phyloP scores from a whole-genome alignment of 2,888 invertebrate genomes.

The Drosophila siamana region DNA sequence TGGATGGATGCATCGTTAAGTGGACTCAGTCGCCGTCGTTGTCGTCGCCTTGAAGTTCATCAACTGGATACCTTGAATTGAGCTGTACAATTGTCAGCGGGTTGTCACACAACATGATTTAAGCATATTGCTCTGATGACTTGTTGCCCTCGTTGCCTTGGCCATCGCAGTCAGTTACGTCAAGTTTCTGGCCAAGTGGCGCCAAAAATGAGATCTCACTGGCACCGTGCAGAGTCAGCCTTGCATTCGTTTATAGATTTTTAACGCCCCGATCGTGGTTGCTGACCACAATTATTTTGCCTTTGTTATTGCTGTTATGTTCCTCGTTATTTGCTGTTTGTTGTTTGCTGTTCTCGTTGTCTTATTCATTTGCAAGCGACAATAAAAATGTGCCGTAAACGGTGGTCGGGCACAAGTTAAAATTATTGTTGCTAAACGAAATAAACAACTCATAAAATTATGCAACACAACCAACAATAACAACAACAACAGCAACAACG shows the following conservation, averaged over 20 bases:
- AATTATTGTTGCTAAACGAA: conserved; percentile 68
- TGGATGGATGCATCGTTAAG: conserved; percentile 8
- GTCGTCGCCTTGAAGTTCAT: conserved; percentile 11
- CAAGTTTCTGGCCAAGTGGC: conserved; percentile 50
- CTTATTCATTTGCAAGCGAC: conserved; percentile 56
- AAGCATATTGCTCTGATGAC: conserved; percentile 37
- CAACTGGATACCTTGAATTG: conserved; percentile 40
- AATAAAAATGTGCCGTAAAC: conserved; percentile 60
- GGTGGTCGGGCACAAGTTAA: conserved; percentile 47
- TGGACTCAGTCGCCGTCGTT: conserved; percentile 24
- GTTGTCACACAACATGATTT: conserved; percentile 77
- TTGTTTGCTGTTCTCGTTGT: conserved; percentile 21
- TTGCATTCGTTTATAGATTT: conserved; percentile 56
- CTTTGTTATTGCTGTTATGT: conserved; percentile 9
- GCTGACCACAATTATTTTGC: conserved; percentile 60
- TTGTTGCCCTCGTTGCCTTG: neutral
- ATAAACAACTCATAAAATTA: conserved; percentile 76
- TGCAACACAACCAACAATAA: conserved; percentile 44
- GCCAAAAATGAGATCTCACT: conserved; percentile 37
- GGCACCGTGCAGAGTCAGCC: conserved; percentile 24
- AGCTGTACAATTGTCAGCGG: conserved; percentile 75
- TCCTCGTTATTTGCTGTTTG: neutral
- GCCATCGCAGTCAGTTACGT: neutral
- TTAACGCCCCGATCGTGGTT: conserved; percentile 65
- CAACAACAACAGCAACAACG: conserved; percentile 12